Conservation (phyloP, 2,888 invertebrate genomes). For the Spisula solida region DNA sequence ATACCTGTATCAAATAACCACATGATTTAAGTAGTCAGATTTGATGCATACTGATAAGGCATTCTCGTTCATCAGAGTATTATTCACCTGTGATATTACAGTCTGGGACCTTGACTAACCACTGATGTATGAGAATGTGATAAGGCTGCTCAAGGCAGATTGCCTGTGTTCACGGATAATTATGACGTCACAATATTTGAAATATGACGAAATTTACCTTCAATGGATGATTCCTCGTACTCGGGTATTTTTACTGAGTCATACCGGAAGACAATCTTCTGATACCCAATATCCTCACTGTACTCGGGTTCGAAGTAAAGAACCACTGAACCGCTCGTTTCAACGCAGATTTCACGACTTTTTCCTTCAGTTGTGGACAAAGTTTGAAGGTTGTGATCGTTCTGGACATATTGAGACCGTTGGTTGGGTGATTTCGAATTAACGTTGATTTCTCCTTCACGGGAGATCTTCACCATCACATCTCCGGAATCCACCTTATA, state of each 20-base stretch:
- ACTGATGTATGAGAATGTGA: too few species aligned
- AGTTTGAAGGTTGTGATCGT: constrained; percentile 69
- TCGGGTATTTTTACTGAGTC: constrained; percentile 66
- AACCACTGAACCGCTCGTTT: constrained; percentile 66
- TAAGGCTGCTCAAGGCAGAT: too few species aligned
- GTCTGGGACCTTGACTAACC: too few species aligned
- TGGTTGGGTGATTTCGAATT: constrained; percentile 55
- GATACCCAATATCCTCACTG: constrained; percentile 66
- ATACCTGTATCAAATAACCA: too few species aligned
- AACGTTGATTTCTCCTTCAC: constrained; percentile 64
- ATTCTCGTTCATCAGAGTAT: too few species aligned
- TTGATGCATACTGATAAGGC: too few species aligned
- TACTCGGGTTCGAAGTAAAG: constrained; percentile 78
- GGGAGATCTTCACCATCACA: constrained; percentile 74
- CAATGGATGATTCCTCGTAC: constrained; percentile 65
- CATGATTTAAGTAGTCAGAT: too few species aligned
- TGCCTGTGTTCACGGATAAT: too few species aligned
- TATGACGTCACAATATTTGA: too few species aligned
- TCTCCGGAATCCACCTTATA: constrained; percentile 71
- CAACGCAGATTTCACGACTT: constrained; percentile 74
- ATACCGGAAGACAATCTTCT: constrained; percentile 73
- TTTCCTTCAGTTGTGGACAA: constrained; percentile 67
- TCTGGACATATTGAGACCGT: constrained; percentile 44
- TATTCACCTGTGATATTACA: too few species aligned
- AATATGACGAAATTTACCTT: constrained; percentile 67